phyloP scores from a whole-genome alignment of 1,140 invertebrate genomes.

The Catajapyx aquilonaris region DNA sequence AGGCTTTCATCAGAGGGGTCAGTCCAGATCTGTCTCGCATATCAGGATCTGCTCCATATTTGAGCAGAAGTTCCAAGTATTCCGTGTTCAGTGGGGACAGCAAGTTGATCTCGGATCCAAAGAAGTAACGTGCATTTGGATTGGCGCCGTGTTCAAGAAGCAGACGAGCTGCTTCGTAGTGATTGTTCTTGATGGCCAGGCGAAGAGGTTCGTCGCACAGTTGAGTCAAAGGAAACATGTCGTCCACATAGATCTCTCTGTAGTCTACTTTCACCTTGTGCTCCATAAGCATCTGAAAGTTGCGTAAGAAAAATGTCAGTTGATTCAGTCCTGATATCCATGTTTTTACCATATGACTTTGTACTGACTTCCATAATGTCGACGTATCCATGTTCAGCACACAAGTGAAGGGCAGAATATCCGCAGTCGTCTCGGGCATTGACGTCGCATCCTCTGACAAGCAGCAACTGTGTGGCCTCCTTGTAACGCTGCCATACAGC shows the following conservation, averaged over 20 bases:
- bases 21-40: slow-evolving; percentile 61
- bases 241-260: slow-evolving; percentile 27
- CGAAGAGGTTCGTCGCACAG: slow-evolving; percentile 59
- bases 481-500: slow-evolving; percentile 67
- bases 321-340: slow-evolving; percentile 1
- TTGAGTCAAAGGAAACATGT: slow-evolving; percentile 30
- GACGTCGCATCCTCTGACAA: slow-evolving; percentile 58
- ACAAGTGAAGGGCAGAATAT: slow-evolving; percentile 69
- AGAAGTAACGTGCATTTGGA: slow-evolving; percentile 50
- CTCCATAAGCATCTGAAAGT: slow-evolving; percentile 48
- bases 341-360: not conserved
- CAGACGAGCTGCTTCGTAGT: slow-evolving; percentile 50
- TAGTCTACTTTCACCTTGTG: slow-evolving; percentile 62
- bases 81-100: slow-evolving; percentile 52
- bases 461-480: slow-evolving; percentile 51
- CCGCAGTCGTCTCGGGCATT: slow-evolving; percentile 73
- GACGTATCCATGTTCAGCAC: slow-evolving; percentile 56
- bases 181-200: slow-evolving; percentile 64
- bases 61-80: slow-evolving; percentile 56
- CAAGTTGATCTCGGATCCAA: slow-evolving; percentile 73
- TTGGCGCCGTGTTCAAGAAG: slow-evolving; percentile 47
- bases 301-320: slow-evolving; percentile 14
- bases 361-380: slow-evolving; percentile 14
- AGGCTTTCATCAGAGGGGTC: slow-evolving; percentile 72
- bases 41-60: slow-evolving; percentile 67